Evolutionary conservation across 2,888 invertebrate genomes (phyloP), one percentile per base, ranked within the genome.

Genomic region (Mesodorylaimus sp.): DNA sequence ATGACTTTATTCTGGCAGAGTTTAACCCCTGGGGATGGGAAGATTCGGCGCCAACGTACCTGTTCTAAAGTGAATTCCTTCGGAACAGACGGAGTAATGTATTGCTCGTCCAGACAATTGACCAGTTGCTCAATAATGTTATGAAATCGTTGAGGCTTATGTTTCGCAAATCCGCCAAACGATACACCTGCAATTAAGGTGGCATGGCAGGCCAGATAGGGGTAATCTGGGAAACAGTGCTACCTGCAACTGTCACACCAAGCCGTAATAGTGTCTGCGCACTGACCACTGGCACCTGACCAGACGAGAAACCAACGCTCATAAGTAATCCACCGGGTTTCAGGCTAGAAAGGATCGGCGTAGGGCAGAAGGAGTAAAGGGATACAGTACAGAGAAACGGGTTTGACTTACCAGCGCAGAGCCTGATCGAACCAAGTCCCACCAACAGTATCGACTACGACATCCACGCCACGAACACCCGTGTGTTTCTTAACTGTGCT

Each of bases 371-470:
- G 46, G 44, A 36, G 48, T 32, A 38, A 23, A 19, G 3, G 45
- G 21, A n/a, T n/a, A 36, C 45, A 13, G 21, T 50, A 1, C 16
- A 24, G 3, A 24, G 16, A 24, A 21, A 44, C 3, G 3, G 29
- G 23, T 19, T n/a, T 7, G 7, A n/a, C 23, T 41, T 7, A 79
- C 79, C 77, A 76, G 59, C 71, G 68, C 21, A 76, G 62, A 29
- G 76, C 69, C 50, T 72, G 70, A 53, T 75, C 71, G 53, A 79
- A 74, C 54, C 75, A 66, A 47, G 76, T 69, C 23, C 77, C 78
- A 32, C 77, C 78, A 21, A 76, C 75, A 19, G 76, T 76, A 61
- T 79, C 78, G 60, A 79, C 76, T 10, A 79, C 73, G n/a, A 76
- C 66, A 60, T 74, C 69, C 0, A 76, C 77, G n/a, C 77, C 76